These are phyloP conservation scores for Lepidocyrtinus sp. DNA, from an alignment of 2,888 invertebrate genomes.

Conservation along the genomic window DNA sequence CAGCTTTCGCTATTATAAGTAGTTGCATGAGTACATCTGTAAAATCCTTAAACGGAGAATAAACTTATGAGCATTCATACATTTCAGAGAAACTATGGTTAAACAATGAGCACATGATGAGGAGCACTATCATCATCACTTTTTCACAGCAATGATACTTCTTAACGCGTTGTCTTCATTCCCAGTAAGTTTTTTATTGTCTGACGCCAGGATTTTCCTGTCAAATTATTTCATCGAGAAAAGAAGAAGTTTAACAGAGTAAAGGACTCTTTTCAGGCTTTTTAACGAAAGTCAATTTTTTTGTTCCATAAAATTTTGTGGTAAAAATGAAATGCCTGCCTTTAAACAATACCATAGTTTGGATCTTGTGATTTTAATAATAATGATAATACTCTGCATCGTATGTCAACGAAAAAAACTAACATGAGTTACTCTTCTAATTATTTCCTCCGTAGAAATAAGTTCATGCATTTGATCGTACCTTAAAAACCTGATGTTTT, in stretches of 20 bases:
- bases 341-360: too few relatives aligned
- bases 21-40: not conserved
- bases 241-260: not conserved
- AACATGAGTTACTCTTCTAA: conserved; percentile 16
- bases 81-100: conserved; percentile 51
- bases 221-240: conserved; percentile 51
- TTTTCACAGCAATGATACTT: conserved; percentile 7
- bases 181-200: conserved; percentile 22
- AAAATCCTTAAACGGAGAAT: conserved; percentile 29
- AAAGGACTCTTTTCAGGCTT: too few relatives aligned
- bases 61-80: conserved; percentile 53
- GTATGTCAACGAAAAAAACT: too few relatives aligned
- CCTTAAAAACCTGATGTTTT: not conserved
- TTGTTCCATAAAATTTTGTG: too few relatives aligned
- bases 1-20: not conserved
- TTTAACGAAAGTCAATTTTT: too few relatives aligned
- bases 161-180: not conserved
- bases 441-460: conserved; percentile 20
- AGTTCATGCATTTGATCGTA: not conserved
- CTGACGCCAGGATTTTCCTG: conserved; percentile 59
- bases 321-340: too few relatives aligned
- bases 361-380: too few relatives aligned
- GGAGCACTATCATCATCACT: not conserved
- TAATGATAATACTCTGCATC: too few relatives aligned
- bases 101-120: conserved; percentile 32